A percentile compares a stretch with the other conserved stretches of the same genome.
These are phyloP conservation scores for Lacerta bilineata DNA, from an alignment of 2,797 vertebrate genomes.

Conservation along the genomic window DNA sequence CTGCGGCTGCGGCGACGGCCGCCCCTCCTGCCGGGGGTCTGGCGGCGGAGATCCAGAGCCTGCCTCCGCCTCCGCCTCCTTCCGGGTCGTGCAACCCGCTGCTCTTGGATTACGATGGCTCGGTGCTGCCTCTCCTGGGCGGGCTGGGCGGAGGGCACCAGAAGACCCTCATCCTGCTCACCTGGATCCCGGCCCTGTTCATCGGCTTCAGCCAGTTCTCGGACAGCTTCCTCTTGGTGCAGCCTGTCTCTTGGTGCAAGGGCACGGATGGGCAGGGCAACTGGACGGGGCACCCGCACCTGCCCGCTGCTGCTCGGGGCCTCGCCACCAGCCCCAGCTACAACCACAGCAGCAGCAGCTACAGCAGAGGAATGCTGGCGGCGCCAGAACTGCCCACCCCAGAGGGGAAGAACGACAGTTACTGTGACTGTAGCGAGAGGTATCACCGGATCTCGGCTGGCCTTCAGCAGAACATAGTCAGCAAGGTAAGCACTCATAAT, in stretches of 20 bases:
- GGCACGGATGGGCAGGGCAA: constrained; percentile 75
- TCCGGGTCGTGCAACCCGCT: constrained; percentile 74
- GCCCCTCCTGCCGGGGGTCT: constrained; percentile 26
- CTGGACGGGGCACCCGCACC: constrained; percentile 68
- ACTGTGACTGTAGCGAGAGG: constrained; percentile 86
- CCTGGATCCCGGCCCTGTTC: constrained; percentile 94
- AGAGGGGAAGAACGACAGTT: constrained; percentile 67
- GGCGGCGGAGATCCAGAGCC: constrained; percentile 72
- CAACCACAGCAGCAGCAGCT: constrained; percentile 61
- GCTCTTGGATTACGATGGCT: constrained; percentile 89
- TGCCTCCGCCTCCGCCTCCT: constrained; percentile 67
- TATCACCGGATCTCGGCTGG: constrained; percentile 88
- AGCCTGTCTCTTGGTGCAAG: constrained; percentile 89
- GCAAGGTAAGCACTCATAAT: constrained; percentile 86
- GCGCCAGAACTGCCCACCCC: constrained; percentile 70
- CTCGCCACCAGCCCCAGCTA: constrained; percentile 55
- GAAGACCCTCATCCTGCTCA: constrained; percentile 92
- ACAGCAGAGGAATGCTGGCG: constrained; percentile 40
- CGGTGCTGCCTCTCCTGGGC: constrained; percentile 91
- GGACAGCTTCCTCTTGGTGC: constrained; percentile 92
- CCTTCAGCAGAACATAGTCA: constrained; percentile 92
- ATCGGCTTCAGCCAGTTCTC: constrained; percentile 98
- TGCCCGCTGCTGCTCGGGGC: constrained; percentile 38
- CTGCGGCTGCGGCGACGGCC: constrained; percentile 47
- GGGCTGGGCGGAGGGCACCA: constrained; percentile 91